These are phyloP conservation scores for Hermodice carunculata DNA, from an alignment of 2,888 invertebrate genomes.

Conservation along the genomic window DNA sequence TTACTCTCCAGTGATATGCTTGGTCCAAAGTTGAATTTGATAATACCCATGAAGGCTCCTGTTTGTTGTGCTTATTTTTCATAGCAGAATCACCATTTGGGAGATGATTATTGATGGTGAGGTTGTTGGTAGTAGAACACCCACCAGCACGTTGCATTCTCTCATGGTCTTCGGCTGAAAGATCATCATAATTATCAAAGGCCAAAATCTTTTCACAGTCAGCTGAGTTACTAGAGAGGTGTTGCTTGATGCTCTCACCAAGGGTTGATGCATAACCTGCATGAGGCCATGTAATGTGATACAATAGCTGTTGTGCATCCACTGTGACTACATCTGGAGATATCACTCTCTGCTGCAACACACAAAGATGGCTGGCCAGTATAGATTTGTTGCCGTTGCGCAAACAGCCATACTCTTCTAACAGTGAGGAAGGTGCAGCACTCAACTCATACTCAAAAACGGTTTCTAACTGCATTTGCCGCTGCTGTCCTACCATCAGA, in stretches of 20 bases:
- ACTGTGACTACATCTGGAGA: neutral
- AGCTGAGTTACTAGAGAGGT: neutral
- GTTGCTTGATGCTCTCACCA: neutral
- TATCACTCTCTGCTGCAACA: neutral
- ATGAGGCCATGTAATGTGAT: neutral
- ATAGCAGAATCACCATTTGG: neutral
- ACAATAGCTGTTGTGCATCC: neutral
- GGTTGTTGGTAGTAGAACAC: neutral
- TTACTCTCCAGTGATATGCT: neutral
- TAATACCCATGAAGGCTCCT: neutral
- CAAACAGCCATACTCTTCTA: neutral
- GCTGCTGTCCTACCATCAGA: conserved; percentile 3
- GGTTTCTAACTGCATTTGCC: neutral
- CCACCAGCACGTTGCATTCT: neutral
- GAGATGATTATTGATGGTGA: neutral
- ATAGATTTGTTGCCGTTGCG: conserved; percentile 1
- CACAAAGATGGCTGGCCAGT: neutral
- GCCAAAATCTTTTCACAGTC: neutral
- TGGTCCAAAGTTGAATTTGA: neutral
- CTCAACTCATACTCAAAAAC: conserved; percentile 4
- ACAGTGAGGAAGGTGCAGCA: neutral
- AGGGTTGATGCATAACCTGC: neutral
- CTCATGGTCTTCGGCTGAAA: neutral
- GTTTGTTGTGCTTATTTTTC: neutral
- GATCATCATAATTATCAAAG: neutral